These are phyloP conservation scores for Calypte anna DNA, from an alignment of 2,113 vertebrate genomes.

Conservation along the genomic window DNA sequence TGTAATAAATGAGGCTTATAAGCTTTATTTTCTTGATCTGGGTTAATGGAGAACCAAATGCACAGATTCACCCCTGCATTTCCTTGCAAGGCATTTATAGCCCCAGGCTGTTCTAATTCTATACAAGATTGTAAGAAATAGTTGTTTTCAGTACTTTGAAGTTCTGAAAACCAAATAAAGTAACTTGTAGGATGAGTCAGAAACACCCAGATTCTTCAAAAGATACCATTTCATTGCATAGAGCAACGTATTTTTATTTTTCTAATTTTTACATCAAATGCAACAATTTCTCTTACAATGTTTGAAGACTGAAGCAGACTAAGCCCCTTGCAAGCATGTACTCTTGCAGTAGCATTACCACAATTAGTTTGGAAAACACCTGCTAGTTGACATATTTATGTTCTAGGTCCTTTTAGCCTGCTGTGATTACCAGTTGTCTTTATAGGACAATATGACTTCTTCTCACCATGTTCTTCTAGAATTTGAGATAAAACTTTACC, in stretches of 20 bases:
- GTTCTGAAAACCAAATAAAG: conserved; percentile 5
- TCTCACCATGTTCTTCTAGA: neutral
- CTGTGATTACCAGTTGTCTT: neutral
- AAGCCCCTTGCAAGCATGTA: neutral
- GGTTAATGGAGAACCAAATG: neutral
- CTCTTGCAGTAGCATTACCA: neutral
- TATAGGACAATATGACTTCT: neutral
- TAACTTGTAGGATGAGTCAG: neutral
- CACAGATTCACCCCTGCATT: neutral
- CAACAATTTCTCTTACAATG: neutral
- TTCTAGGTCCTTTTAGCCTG: neutral
- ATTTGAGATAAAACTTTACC: neutral
- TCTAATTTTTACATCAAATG: neutral
- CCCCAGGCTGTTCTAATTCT: neutral
- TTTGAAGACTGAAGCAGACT: neutral
- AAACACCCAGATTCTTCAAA: neutral
- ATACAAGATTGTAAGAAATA: neutral
- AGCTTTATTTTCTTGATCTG: neutral
- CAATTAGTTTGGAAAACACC: neutral
- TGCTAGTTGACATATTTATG: neutral
- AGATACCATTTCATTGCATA: neutral
- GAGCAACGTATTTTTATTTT: neutral
- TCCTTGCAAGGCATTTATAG: neutral
- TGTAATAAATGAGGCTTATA: neutral
- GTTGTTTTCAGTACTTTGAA: neutral